These are phyloP conservation scores for Laticauda colubrina DNA, from an alignment of 2,113 vertebrate species.

Conservation along the genomic window DNA sequence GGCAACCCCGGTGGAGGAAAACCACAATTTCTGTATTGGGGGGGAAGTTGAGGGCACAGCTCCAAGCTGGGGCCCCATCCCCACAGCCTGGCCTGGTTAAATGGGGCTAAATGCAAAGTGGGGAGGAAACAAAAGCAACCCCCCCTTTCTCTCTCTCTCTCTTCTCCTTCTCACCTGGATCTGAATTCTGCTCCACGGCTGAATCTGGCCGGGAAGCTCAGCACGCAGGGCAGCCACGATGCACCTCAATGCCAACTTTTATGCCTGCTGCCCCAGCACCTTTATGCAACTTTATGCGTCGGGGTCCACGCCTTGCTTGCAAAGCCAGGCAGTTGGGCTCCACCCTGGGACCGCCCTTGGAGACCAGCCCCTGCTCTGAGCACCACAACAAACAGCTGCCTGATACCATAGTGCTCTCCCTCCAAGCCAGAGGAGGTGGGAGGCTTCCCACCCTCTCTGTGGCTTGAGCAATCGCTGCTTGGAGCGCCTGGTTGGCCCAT, in stretches of 20 bases:
- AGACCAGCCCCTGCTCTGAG: neutral
- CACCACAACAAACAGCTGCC: neutral
- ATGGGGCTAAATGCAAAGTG: neutral
- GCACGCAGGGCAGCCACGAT: neutral
- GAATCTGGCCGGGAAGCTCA: neutral
- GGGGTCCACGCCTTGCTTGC: neutral
- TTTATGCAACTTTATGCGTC: neutral
- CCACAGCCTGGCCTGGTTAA: neutral
- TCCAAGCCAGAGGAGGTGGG: neutral
- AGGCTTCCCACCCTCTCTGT: neutral
- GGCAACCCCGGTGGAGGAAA: neutral
- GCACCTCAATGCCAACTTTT: accelerated
- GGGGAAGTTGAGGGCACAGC: neutral
- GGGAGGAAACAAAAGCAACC: neutral
- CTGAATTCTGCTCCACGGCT: neutral
- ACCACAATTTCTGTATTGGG: accelerated
- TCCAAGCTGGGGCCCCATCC: neutral
- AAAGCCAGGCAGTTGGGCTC: neutral
- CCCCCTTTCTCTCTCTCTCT: neutral
- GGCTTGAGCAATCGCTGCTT: neutral
- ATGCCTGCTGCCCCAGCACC: neutral
- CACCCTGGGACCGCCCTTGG: neutral
- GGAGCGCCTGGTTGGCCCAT: neutral
- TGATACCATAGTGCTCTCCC: neutral
- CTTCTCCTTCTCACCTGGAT: neutral